Evolutionary conservation across 2,888 invertebrate genomes (phyloP).

Genomic region (Diarsia dahlii): DNA sequence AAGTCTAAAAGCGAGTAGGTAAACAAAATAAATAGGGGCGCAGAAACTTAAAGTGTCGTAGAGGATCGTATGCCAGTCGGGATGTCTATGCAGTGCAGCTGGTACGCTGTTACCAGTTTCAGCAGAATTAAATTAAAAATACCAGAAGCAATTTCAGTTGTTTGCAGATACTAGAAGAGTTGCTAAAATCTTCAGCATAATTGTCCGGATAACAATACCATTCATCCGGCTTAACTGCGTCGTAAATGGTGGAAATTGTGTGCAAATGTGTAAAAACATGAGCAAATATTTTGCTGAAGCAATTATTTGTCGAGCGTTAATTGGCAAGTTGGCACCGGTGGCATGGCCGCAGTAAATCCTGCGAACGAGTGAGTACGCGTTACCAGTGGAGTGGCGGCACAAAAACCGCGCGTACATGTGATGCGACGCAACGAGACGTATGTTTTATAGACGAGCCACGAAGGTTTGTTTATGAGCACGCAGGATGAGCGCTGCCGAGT

Average conservation of each 20-base stretch:
- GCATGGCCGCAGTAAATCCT: constrained; percentile 20
- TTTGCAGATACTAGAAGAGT: constrained; percentile 1
- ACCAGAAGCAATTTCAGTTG: neutral
- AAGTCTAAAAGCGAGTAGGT: neutral
- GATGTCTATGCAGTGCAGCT: constrained; percentile 7
- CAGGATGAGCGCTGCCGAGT: constrained; percentile 10
- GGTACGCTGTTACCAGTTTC: constrained; percentile 9
- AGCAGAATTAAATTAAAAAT: constrained; percentile 30
- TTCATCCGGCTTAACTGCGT: constrained; percentile 3
- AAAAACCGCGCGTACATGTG: constrained; percentile 37
- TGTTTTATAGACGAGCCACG: constrained; percentile 27
- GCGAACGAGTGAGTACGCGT: constrained; percentile 35
- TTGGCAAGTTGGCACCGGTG: constrained; percentile 7
- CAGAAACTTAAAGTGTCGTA: constrained; percentile 42
- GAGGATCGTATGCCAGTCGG: constrained; percentile 46
- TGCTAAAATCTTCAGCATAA: neutral
- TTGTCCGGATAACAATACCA: neutral
- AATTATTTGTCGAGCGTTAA: constrained; percentile 5
- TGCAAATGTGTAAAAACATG: constrained; percentile 8
- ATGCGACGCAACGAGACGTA: constrained; percentile 31
- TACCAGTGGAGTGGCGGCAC: constrained; percentile 14
- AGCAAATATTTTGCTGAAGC: constrained; percentile 11
- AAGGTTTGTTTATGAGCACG: constrained; percentile 32
- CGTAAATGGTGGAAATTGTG: constrained; percentile 1
- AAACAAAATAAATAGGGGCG: constrained; percentile 9